These are phyloP conservation scores for Lagopus leucura DNA, from an alignment of 2,113 vertebrate species.

Conservation along the genomic window DNA sequence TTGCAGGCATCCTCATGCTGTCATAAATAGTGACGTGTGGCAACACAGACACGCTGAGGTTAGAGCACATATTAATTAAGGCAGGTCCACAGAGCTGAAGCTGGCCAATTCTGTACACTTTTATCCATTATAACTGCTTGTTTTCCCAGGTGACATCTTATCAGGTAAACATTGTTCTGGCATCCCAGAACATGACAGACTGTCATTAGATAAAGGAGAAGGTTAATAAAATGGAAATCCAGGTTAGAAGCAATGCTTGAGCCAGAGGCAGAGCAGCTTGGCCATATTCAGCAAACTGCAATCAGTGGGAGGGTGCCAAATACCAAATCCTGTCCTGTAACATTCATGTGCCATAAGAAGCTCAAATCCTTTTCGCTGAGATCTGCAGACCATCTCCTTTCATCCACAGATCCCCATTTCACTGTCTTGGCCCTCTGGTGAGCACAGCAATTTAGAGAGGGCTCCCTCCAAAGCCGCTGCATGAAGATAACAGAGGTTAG, in stretches of 20 bases:
- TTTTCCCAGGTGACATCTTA: conserved; percentile 57
- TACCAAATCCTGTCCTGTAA: background rate
- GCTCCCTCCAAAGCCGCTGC: background rate
- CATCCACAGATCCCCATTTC: background rate
- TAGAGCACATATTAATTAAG: conserved; percentile 28
- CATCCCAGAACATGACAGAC: conserved; percentile 68
- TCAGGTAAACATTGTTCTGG: conserved; percentile 63
- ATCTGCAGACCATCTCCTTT: background rate
- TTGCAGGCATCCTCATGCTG: background rate
- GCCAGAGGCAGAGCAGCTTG: conserved; percentile 31
- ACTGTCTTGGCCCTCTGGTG: background rate
- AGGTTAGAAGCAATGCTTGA: conserved; percentile 60
- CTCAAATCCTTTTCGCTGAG: background rate
- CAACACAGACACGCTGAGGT: background rate
- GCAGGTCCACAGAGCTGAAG: background rate
- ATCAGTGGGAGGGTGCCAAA: conserved; percentile 1
- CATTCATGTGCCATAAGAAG: background rate
- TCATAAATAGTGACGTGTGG: conserved; percentile 24
- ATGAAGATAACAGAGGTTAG: background rate
- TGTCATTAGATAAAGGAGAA: conserved; percentile 72
- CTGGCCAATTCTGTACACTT: conserved; percentile 33
- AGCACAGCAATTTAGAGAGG: background rate
- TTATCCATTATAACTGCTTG: conserved; percentile 52
- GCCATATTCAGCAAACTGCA: conserved; percentile 34
- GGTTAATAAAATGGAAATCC: conserved; percentile 73